Base-by-base conservation (phyloP, 2,113 vertebrate species). In the Macrotus californicus region DNA sequence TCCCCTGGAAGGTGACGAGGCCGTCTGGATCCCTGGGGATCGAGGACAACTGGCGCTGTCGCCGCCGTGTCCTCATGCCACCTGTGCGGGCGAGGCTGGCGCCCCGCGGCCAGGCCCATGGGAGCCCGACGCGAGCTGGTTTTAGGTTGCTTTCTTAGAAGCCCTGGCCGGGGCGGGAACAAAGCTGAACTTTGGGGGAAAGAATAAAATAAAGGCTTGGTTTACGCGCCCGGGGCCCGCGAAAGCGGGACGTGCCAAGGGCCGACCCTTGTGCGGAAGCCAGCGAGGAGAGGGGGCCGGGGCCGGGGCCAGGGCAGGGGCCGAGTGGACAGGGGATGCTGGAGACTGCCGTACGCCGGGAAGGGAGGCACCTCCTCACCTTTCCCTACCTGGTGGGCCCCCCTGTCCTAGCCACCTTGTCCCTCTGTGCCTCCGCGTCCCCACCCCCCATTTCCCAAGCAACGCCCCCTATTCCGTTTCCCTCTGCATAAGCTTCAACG, bases 91-190 rank as follows among this genome's bases (percentile, higher is more conserved):
- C 7, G 56, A 2, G 0, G 76, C 52, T 6, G 39, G 89, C 10
- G 50, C 66, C 94, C 31, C 13, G 14, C 2, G 19, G 19, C 83
- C 84, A n/a, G 16, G 90, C 94, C 92, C 9, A 12, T 19, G 15
- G 73, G 73, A 67, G 89, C 95, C 15, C 31, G 52, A 9, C 34
- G 0, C 7, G 36, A 13, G 89, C 85, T 9, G 94, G 95, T 96
- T 89, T 89, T 77, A 79, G 76, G 85, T 91, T 96, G 89, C 97
- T 95, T 98, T 97, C 97, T 97, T 96, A 94, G 95, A 97, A 95
- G 94, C 96, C 93, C 88, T 1, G 11, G 84, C 77, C 5, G 26
- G 73, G 90, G 19, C 26, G 26, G 61, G 70, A 94, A 97, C 93
- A 97, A 97, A 97, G 97, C 97, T 94, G 91, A 96, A 66, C 96